These are phyloP conservation scores for Vidua chalybeata DNA, from an alignment of 2,113 vertebrate genomes.

Conservation along the genomic window DNA sequence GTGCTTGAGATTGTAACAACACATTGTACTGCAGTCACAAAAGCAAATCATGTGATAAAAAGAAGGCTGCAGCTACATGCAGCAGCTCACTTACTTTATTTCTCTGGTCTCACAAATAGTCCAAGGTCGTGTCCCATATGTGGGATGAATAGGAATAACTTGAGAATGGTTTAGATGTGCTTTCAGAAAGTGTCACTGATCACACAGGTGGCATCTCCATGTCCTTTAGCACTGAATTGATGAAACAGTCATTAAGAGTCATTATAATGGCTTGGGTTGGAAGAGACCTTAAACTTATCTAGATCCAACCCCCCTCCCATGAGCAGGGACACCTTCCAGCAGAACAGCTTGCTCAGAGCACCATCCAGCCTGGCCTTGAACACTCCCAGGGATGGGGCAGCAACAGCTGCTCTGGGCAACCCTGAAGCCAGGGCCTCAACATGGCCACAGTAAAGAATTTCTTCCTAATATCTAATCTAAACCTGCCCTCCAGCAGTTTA, in stretches of 20 bases:
- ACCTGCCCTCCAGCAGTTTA: background rate
- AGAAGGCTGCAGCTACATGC: background rate
- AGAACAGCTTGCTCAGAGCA: background rate
- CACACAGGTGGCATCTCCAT: background rate
- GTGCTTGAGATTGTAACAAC: background rate
- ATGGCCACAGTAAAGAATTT: background rate
- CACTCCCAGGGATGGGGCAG: background rate
- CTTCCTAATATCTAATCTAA: background rate
- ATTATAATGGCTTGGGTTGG: background rate
- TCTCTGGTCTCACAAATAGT: background rate
- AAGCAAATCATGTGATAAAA: background rate
- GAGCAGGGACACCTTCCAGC: background rate
- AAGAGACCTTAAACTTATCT: background rate
- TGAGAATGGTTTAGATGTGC: background rate
- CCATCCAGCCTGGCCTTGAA: background rate
- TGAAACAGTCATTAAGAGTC: background rate
- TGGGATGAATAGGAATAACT: background rate
- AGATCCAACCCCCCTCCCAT: background rate
- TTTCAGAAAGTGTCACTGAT: background rate
- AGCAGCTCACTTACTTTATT: background rate
- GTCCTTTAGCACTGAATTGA: background rate
- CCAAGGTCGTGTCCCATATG: fast-evolving
- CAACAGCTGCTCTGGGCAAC: background rate
- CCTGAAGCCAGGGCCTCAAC: background rate
- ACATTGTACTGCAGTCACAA: background rate